A percentile compares a stretch with the other conserved stretches of the same genome.
Conservation (phyloP, 1,140 invertebrate genomes). For the Dreissena polymorpha region DNA sequence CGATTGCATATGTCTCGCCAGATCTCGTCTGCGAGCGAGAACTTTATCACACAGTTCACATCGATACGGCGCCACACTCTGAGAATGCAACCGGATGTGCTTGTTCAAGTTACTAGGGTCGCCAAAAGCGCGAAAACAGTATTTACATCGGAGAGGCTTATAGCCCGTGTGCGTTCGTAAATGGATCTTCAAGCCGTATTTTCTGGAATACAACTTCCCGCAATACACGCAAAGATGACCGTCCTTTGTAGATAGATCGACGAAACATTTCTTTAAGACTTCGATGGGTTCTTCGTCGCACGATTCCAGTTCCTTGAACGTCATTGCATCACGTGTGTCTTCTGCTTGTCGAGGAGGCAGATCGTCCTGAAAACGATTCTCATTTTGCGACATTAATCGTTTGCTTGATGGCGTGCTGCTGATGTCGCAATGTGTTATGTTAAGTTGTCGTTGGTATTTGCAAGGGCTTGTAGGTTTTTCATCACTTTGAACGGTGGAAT, state of each 20-base stretch:
- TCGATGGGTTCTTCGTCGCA: slow-evolving; percentile 72
- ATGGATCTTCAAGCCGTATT: slow-evolving; percentile 97
- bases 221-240: slow-evolving; percentile 82
- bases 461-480: too few relatives aligned
- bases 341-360: neutral
- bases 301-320: slow-evolving; percentile 53
- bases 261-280: slow-evolving; percentile 70
- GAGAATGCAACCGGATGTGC: slow-evolving; percentile 80
- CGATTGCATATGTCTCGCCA: slow-evolving; percentile 87
- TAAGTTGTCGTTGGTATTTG: neutral
- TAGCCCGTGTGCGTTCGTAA: slow-evolving; percentile 91
- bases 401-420: neutral
- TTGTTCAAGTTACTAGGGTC: slow-evolving; percentile 79
- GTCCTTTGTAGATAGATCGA: slow-evolving; percentile 69
- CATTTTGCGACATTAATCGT: neutral
- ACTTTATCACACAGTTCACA: slow-evolving; percentile 80
- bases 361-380: neutral
- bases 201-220: slow-evolving; percentile 95
- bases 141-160: slow-evolving; percentile 77
- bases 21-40: slow-evolving; percentile 86
- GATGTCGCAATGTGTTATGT: neutral
- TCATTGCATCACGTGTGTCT: neutral
- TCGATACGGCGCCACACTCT: slow-evolving; percentile 78
- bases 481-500: too few relatives aligned
- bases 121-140: slow-evolving; percentile 75